Conservation (phyloP, 2,797 vertebrate genomes). For the Platyrinchus mystaceus region DNA sequence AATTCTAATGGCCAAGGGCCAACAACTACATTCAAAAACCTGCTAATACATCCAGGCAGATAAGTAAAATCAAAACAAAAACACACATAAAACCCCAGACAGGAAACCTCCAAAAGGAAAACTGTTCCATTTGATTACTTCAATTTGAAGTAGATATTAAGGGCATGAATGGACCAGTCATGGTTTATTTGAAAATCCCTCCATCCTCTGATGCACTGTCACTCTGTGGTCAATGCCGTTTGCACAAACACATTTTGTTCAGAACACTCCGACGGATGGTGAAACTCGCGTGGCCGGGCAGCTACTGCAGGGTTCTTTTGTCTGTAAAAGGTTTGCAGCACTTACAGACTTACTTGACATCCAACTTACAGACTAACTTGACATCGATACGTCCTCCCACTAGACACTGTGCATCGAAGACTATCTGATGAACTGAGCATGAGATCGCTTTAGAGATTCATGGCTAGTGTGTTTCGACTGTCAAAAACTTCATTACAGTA, state of each 20-base stretch:
- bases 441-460: constrained; percentile 21
- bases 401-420: constrained; percentile 15
- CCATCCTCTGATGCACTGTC: constrained; percentile 68
- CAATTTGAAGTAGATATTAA: constrained; percentile 84
- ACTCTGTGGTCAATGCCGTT: constrained; percentile 18
- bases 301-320: not conserved
- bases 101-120: constrained; percentile 76
- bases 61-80: constrained; percentile 62
- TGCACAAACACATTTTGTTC: constrained; percentile 17
- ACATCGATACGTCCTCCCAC: not conserved
- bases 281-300: constrained; percentile 31
- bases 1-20: constrained; percentile 72
- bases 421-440: constrained; percentile 15
- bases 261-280: constrained; percentile 22
- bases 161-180: constrained; percentile 74
- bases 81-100: constrained; percentile 62
- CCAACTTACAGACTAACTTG: constrained; percentile 13
- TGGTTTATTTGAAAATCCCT: constrained; percentile 70
- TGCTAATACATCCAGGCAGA: constrained; percentile 76
- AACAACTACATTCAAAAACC: constrained; percentile 74
- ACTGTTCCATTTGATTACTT: constrained; percentile 80
- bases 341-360: not conserved
- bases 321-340: constrained; percentile 46
- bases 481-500: constrained; percentile 75
- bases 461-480: constrained; percentile 55